phyloP scores from a whole-genome alignment of 2,113 vertebrate genomes.

The Carlito syrichta region DNA sequence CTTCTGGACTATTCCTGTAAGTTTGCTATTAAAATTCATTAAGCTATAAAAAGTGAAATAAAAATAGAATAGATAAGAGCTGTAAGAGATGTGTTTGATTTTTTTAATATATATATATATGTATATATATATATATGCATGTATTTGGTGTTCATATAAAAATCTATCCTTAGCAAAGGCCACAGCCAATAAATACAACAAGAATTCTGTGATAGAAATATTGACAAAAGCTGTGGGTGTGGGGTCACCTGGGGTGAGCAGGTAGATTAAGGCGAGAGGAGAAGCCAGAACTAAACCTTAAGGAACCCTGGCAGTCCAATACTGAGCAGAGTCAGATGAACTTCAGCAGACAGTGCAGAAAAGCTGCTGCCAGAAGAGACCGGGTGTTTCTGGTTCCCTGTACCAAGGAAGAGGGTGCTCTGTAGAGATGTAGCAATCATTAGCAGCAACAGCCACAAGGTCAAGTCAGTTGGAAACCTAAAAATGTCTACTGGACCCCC shows the following conservation, averaged over 20 bases:
- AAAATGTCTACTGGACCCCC: neutral
- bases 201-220: neutral
- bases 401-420: neutral
- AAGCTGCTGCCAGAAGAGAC: fast-evolving
- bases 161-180: neutral
- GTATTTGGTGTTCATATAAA: neutral
- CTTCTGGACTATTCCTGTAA: conserved; percentile 91
- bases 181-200: neutral
- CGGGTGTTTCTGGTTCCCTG: too few relatives aligned
- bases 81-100: neutral
- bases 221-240: neutral
- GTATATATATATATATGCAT: too few relatives aligned
- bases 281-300: neutral
- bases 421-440: neutral
- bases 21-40: conserved; percentile 92
- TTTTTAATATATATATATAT: neutral
- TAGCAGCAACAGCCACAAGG: neutral
- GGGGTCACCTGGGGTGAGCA: neutral
- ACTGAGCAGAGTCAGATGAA: neutral
- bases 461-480: neutral
- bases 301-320: neutral
- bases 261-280: neutral
- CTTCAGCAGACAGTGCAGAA: neutral
- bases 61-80: neutral
- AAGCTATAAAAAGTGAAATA: conserved; percentile 75